These are phyloP conservation scores for Alentia gelatinosa DNA, from an alignment of 2,888 invertebrate species.

Conservation along the genomic window DNA sequence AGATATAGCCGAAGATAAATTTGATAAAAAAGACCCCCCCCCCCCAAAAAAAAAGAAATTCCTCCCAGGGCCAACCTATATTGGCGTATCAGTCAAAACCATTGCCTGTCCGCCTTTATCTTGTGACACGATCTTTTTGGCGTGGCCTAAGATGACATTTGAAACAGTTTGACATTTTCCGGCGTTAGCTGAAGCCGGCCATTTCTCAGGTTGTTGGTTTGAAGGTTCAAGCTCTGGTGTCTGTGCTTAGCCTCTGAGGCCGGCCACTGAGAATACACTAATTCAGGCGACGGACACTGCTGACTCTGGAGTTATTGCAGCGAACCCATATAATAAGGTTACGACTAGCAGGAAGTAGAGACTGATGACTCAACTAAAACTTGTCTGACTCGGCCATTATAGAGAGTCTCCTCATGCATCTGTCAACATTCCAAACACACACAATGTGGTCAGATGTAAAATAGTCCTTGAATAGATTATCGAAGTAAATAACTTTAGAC, in stretches of 20 bases:
- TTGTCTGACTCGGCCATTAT: background rate
- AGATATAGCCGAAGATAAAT: no score
- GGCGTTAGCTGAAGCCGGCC: background rate
- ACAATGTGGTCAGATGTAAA: background rate
- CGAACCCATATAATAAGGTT: background rate
- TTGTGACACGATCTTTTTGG: background rate
- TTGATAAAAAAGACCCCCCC: no score
- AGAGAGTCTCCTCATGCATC: background rate
- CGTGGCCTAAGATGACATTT: conserved; percentile 21
- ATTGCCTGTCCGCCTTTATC: no score
- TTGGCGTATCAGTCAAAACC: no score
- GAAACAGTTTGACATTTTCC: background rate
- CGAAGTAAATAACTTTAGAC: no score
- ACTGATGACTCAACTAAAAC: conserved; percentile 25
- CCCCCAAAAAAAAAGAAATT: no score
- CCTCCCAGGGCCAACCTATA: no score
- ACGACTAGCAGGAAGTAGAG: background rate
- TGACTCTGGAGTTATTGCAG: background rate
- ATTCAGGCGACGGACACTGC: background rate
- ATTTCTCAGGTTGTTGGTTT: conserved; percentile 12
- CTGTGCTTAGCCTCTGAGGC: background rate
- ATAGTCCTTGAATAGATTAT: background rate
- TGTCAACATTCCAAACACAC: background rate
- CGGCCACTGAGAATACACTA: background rate
- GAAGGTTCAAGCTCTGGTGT: conserved; percentile 5